phyloP scores from a whole-genome alignment of 2,113 vertebrate genomes.

The Sitta europaea region DNA sequence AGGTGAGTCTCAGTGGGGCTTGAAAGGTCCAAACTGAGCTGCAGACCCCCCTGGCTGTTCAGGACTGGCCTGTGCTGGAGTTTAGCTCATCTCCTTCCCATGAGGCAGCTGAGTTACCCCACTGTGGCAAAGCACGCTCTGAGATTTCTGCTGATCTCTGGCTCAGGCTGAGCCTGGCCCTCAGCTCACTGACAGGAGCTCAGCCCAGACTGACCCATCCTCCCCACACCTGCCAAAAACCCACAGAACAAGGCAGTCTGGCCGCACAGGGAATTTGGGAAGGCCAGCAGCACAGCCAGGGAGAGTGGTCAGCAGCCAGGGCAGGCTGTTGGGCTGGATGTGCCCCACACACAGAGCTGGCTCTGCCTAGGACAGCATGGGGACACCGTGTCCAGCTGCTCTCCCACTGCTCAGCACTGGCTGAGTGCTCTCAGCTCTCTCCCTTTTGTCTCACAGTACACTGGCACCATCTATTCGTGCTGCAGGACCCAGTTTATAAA shows the following conservation, averaged over 20 bases:
- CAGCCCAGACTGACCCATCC: neutral
- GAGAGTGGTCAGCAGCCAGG: neutral
- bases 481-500: neutral
- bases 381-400: neutral
- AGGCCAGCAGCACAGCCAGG: neutral
- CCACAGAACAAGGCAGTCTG: neutral
- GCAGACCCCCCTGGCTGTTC: neutral
- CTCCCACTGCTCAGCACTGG: neutral
- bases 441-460: neutral
- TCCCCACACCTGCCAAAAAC: fast-evolving
- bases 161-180: neutral
- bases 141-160: neutral
- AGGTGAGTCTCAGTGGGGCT: neutral
- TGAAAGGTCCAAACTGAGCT: neutral
- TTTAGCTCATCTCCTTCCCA: neutral
- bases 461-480: neutral
- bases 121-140: neutral
- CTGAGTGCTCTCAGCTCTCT: neutral
- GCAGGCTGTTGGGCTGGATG: neutral
- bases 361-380: neutral
- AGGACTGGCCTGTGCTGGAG: neutral
- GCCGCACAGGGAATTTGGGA: neutral
- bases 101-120: neutral
- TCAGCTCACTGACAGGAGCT: neutral
- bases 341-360: neutral